Conservation (phyloP, 2,113 vertebrate species). For the Cepphus grylle region DNA sequence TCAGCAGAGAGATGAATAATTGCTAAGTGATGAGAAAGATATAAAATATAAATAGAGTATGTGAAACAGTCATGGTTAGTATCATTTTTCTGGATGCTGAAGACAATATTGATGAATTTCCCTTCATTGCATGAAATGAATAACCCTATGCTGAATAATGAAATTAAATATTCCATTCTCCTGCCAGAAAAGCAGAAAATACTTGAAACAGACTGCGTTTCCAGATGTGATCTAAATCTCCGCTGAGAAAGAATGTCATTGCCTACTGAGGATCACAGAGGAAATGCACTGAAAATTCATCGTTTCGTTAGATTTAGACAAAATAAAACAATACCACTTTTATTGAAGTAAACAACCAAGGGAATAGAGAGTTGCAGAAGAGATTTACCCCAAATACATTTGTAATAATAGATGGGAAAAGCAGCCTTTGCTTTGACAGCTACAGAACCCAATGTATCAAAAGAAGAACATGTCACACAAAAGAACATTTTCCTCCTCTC, state of each 20-base stretch:
- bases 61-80: conserved; percentile 21
- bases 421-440: conserved; percentile 35
- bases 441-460: conserved; percentile 36
- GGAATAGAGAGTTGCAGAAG: neutral
- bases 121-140: conserved; percentile 31
- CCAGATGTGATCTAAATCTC: conserved; percentile 29
- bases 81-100: conserved; percentile 43
- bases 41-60: conserved; percentile 66
- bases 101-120: conserved; percentile 43
- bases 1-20: conserved; percentile 40
- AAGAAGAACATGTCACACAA: conserved; percentile 33
- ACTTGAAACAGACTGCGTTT: conserved; percentile 31
- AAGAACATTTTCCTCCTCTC: conserved; percentile 27
- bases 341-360: conserved; percentile 30
- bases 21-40: conserved; percentile 42
- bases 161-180: conserved; percentile 59
- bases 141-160: conserved; percentile 6
- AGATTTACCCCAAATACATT: conserved; percentile 18
- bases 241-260: neutral
- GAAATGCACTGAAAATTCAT: conserved; percentile 30
- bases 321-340: neutral
- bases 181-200: conserved; percentile 40
- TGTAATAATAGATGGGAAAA: conserved; percentile 19
- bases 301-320: neutral
- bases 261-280: neutral